A percentile compares a stretch with the other conserved stretches of the same genome.
These are phyloP conservation scores for Pantherophis guttatus DNA, from an alignment of 2,113 vertebrate species.

Conservation along the genomic window DNA sequence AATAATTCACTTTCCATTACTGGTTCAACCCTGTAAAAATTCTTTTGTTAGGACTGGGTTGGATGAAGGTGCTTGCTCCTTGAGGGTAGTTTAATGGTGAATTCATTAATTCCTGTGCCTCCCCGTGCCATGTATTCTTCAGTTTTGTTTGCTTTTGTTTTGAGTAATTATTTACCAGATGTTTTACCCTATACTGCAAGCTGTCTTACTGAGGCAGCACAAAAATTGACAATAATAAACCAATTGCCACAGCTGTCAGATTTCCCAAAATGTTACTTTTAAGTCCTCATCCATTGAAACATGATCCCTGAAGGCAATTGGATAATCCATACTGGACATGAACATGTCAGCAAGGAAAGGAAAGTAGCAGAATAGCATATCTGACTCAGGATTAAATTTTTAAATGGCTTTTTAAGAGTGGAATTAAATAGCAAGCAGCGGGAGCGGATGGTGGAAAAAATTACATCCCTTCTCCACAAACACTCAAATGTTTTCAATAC, in stretches of 20 bases:
- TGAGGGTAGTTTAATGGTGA: not conserved
- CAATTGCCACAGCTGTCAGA: not conserved
- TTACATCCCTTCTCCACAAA: not conserved
- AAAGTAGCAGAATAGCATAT: not conserved
- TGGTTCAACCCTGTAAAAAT: not conserved
- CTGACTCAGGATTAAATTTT: not conserved
- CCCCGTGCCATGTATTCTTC: not conserved
- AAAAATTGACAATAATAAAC: not conserved
- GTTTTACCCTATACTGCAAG: not conserved
- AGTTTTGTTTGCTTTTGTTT: not conserved
- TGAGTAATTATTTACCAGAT: not conserved
- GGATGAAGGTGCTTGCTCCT: not conserved
- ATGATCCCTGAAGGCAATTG: not conserved
- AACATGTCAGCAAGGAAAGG: not conserved
- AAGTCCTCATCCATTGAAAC: not conserved
- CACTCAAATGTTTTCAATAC: not conserved
- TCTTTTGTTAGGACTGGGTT: not conserved
- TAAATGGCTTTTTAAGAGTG: not conserved
- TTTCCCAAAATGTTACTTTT: not conserved
- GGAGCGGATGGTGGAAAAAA: not conserved
- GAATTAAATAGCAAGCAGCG: not conserved
- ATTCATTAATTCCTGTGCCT: not conserved
- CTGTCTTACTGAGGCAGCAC: not conserved
- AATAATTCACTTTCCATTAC: not conserved
- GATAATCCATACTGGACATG: not conserved